Evolutionary conservation across 2,888 invertebrate species (phyloP).

Genomic region (Acanthosoma haemorrhoidale): DNA sequence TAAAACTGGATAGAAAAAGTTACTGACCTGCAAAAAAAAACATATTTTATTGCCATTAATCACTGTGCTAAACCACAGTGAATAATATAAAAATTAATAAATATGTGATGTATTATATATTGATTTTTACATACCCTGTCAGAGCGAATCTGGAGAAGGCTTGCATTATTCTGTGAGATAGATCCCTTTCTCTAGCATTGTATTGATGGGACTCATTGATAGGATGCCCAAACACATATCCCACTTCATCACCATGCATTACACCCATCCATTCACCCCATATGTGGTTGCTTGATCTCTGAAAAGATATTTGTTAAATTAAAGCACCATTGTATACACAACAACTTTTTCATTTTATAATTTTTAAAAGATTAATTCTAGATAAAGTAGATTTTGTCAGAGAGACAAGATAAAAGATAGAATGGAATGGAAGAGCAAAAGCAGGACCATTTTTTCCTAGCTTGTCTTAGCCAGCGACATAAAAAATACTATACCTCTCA

Average conservation of each 20-base stretch:
- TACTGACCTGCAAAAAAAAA: not conserved
- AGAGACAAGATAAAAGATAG: no score
- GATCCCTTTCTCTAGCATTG: conserved; percentile 75
- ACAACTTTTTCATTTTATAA: no score
- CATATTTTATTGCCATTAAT: not conserved
- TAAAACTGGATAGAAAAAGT: no score
- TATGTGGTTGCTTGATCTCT: conserved; percentile 84
- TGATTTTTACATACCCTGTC: conserved; percentile 76
- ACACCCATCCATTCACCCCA: conserved; percentile 99
- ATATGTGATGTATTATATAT: not conserved
- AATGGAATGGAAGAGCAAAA: no score
- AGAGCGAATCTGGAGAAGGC: conserved; percentile 89
- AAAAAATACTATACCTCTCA: no score
- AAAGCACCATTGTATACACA: no score
- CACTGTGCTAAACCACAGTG: not conserved
- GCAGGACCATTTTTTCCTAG: no score
- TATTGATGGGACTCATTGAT: conserved; percentile 82
- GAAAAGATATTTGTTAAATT: conserved; percentile 50
- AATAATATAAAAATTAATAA: not conserved
- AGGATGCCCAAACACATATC: conserved; percentile 95
- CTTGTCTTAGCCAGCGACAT: no score
- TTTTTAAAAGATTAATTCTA: no score
- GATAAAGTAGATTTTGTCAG: no score
- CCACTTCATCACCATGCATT: conserved; percentile 96
- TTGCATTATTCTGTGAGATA: conserved; percentile 86